Conservation (phyloP, 2,113 vertebrate species). For the Alaudala cheleensis region DNA sequence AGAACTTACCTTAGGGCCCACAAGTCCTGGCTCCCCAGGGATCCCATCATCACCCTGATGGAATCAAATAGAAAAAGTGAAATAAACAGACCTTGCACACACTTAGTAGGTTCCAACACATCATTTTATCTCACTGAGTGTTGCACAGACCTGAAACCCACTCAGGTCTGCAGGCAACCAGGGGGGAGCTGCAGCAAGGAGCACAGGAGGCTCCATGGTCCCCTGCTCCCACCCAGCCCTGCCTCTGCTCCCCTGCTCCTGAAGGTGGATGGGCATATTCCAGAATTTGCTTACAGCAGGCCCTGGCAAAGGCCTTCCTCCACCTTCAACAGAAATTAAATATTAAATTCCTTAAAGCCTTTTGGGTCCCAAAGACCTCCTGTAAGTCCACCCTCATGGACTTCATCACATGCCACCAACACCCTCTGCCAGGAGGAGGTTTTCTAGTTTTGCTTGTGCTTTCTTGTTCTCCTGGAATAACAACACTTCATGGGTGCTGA, state of each 20-base stretch:
- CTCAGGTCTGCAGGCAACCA: neutral
- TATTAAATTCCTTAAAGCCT: neutral
- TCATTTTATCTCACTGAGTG: neutral
- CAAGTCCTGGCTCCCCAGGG: slow-evolving; percentile 79
- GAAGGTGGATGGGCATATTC: neutral
- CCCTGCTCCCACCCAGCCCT: accelerated
- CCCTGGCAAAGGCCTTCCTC: neutral
- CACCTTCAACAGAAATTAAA: neutral
- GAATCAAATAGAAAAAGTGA: neutral
- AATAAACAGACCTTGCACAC: neutral
- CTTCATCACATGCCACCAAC: neutral
- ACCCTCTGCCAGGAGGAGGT: neutral
- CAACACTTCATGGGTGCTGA: neutral
- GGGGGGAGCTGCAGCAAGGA: neutral
- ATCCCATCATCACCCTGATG: slow-evolving; percentile 85
- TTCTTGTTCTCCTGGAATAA: neutral
- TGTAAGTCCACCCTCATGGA: neutral
- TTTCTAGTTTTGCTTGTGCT: neutral
- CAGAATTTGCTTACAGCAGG: neutral
- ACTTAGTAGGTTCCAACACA: accelerated
- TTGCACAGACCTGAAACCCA: neutral
- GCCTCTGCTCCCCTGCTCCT: neutral
- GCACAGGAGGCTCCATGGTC: neutral
- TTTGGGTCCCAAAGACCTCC: neutral
- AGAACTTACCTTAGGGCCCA: slow-evolving; percentile 79